phyloP scores from a whole-genome alignment of 2,797 vertebrate species.

The Erithacus rubecula region DNA sequence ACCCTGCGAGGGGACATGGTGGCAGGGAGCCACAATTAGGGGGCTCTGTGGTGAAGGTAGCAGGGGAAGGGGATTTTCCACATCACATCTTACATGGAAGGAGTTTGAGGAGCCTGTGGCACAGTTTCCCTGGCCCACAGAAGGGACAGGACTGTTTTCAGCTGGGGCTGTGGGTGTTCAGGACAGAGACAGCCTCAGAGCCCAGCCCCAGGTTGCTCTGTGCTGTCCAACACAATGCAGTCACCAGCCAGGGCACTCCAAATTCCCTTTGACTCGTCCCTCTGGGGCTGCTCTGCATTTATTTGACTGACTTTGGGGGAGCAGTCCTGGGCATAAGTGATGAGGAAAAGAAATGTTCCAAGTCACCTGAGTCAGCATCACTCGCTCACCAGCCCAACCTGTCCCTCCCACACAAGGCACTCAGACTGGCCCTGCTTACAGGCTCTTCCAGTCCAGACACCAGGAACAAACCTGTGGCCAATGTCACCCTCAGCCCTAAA shows the following conservation, averaged over 20 bases:
- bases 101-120: background rate
- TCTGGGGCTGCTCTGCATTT: background rate
- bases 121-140: background rate
- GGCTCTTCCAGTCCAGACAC: background rate
- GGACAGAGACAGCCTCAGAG: background rate
- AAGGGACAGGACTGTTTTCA: background rate
- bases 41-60: background rate
- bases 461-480: background rate
- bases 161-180: background rate
- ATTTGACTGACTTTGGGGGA: background rate
- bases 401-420: background rate
- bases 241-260: background rate
- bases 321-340: background rate
- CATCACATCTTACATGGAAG: fast-evolving
- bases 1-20: background rate
- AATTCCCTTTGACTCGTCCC: background rate
- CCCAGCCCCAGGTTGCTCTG: background rate
- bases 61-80: background rate
- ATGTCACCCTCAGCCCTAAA: background rate
- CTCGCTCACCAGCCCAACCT: background rate
- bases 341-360: background rate
- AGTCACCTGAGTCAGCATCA: background rate
- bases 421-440: background rate
- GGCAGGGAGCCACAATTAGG: background rate
- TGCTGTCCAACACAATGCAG: background rate